Evolutionary conservation across 2,888 invertebrate species (phyloP).

Genomic region (Bembecia ichneumoniformis): DNA sequence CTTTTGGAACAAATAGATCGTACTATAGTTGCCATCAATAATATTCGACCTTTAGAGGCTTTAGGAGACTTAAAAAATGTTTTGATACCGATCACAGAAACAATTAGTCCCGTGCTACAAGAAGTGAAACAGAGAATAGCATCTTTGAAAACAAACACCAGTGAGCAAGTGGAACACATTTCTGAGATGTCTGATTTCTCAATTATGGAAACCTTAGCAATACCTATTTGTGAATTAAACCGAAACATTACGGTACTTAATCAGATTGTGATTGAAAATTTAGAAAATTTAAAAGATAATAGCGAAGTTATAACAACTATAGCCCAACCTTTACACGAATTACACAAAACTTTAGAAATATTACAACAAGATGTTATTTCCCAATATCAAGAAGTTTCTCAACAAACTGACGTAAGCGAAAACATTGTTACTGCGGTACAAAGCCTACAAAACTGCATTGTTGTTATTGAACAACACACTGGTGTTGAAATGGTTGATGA

Average conservation of each 20-base stretch:
- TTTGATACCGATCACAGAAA: conserved; percentile 33
- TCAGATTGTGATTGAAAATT: conserved; percentile 45
- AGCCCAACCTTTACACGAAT: conserved; percentile 57
- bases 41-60: conserved; percentile 35
- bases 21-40: conserved; percentile 44
- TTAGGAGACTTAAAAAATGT: conserved; percentile 22
- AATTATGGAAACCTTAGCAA: conserved; percentile 45
- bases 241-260: conserved; percentile 42
- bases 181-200: conserved; percentile 50
- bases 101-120: conserved; percentile 45
- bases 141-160: conserved; percentile 11
- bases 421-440: conserved; percentile 50
- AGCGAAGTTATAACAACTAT: conserved; percentile 41
- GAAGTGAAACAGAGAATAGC: conserved; percentile 47
- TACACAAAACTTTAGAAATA: conserved; percentile 53
- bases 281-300: conserved; percentile 34
- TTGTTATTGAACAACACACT: conserved; percentile 58
- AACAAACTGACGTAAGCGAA: conserved; percentile 29
- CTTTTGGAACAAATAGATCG: conserved; percentile 47
- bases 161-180: conserved; percentile 19
- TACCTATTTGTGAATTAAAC: conserved; percentile 46
- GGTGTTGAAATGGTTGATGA: conserved; percentile 64
- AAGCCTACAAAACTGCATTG: conserved; percentile 54
- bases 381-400: conserved; percentile 41
- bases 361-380: conserved; percentile 60